phyloP scores from a whole-genome alignment of 2,113 vertebrate species.

The Rana temporaria region DNA sequence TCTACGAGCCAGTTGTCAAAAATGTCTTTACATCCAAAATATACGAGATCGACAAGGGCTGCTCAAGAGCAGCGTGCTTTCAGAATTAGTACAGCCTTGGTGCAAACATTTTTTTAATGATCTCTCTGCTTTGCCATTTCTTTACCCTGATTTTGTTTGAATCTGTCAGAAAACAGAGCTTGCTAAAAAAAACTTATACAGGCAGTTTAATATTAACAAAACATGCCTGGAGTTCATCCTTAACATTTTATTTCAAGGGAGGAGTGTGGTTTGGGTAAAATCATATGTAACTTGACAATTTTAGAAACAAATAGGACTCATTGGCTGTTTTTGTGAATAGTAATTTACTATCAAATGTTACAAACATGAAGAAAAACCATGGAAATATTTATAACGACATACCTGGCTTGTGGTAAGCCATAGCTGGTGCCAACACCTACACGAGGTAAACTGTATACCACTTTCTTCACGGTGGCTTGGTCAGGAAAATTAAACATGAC shows the following conservation, averaged over 20 bases:
- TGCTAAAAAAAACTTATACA: too few relatives aligned
- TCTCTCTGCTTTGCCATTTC: not conserved
- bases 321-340: too few relatives aligned
- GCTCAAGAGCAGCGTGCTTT: not conserved
- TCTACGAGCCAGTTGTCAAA: conserved; percentile 45
- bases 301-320: too few relatives aligned
- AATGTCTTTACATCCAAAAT: conserved; percentile 35
- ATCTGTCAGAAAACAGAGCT: too few relatives aligned
- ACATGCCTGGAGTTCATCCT: too few relatives aligned
- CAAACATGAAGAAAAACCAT: too few relatives aligned
- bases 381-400: conserved; percentile 37
- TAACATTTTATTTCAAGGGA: too few relatives aligned
- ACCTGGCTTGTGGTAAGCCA: conserved; percentile 97
- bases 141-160: too few relatives aligned
- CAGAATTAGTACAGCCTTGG: not conserved
- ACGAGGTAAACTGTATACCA: conserved; percentile 93
- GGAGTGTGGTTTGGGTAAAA: too few relatives aligned
- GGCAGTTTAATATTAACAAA: too few relatives aligned
- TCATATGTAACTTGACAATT: too few relatives aligned
- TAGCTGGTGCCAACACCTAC: conserved; percentile 99
- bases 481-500: conserved; percentile 99
- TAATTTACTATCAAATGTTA: too few relatives aligned
- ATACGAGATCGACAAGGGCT: conserved; percentile 2
- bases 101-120: not conserved
- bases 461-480: conserved; percentile 95